A percentile compares a stretch with the other conserved stretches of the same genome.
phyloP scores from a whole-genome alignment of 2,797 vertebrate species.

The Lacerta agilis region DNA sequence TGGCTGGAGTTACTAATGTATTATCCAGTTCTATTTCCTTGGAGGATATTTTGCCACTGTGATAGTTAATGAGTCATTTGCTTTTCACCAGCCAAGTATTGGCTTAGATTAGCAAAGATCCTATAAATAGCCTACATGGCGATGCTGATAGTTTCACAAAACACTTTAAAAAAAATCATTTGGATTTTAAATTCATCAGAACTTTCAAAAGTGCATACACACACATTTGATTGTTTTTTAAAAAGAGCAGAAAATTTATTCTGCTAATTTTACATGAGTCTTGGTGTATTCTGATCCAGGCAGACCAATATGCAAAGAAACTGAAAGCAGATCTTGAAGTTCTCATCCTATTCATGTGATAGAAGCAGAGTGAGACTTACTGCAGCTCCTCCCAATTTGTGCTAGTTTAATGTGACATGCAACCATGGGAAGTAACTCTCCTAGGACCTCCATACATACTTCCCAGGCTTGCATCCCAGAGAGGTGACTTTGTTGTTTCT shows the following conservation, averaged over 20 bases:
- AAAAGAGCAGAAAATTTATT: background rate
- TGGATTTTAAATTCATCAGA: background rate
- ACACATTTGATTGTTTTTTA: background rate
- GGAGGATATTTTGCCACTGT: constrained; percentile 21
- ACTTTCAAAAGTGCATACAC: background rate
- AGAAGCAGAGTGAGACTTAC: no score
- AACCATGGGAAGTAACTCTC: background rate
- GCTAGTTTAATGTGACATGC: no score
- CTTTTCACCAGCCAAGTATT: constrained; percentile 1
- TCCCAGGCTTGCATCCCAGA: no score
- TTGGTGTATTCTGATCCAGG: background rate
- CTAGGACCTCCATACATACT: background rate
- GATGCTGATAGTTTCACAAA: constrained; percentile 1
- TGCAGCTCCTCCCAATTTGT: no score
- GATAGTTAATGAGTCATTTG: constrained; percentile 14
- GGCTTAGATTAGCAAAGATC: constrained; percentile 6
- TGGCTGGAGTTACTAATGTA: constrained; percentile 33
- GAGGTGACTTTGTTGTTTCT: no score
- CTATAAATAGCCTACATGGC: background rate
- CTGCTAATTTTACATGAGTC: background rate
- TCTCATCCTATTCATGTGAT: no score
- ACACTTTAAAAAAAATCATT: background rate
- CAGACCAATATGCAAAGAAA: no score
- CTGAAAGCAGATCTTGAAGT: no score
- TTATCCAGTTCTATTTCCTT: constrained; percentile 31